These are phyloP conservation scores for Hemaris fuciformis DNA, from an alignment of 2,888 invertebrate genomes.

Conservation along the genomic window DNA sequence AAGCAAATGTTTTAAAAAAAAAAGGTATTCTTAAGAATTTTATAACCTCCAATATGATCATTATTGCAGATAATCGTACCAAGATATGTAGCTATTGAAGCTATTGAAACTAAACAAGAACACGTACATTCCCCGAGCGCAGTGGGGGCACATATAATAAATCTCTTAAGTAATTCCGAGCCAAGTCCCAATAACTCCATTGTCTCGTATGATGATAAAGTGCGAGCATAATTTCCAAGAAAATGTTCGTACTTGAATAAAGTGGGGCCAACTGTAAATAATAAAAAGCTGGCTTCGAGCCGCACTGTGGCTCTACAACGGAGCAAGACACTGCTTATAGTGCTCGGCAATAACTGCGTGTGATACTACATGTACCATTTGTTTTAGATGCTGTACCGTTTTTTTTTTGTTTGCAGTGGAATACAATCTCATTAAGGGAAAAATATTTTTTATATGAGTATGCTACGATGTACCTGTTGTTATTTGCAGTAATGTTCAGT, in stretches of 20 bases:
- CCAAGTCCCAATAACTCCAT: slow-evolving; percentile 23
- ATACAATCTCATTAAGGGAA: no score
- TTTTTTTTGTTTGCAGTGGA: no score
- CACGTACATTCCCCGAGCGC: neutral
- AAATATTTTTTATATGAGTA: no score
- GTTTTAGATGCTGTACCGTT: neutral
- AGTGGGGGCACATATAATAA: neutral
- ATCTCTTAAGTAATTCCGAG: neutral
- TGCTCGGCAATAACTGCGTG: slow-evolving; percentile 31
- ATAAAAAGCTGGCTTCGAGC: slow-evolving; percentile 32
- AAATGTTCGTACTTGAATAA: slow-evolving; percentile 29
- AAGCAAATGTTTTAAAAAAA: no score
- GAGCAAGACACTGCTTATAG: slow-evolving; percentile 40
- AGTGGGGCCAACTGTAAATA: slow-evolving; percentile 27
- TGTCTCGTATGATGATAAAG: slow-evolving; percentile 42
- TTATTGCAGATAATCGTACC: neutral
- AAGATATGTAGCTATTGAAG: no score
- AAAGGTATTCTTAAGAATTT: no score
- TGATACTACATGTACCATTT: slow-evolving; percentile 20
- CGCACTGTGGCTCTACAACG: slow-evolving; percentile 41
- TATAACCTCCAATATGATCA: neutral
- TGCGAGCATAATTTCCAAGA: slow-evolving; percentile 39
- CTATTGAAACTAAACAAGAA: neutral
- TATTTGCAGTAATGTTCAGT: no score
- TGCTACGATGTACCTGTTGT: no score